Conservation (phyloP, 2,797 vertebrate genomes). For the Streptopelia turtur region DNA sequence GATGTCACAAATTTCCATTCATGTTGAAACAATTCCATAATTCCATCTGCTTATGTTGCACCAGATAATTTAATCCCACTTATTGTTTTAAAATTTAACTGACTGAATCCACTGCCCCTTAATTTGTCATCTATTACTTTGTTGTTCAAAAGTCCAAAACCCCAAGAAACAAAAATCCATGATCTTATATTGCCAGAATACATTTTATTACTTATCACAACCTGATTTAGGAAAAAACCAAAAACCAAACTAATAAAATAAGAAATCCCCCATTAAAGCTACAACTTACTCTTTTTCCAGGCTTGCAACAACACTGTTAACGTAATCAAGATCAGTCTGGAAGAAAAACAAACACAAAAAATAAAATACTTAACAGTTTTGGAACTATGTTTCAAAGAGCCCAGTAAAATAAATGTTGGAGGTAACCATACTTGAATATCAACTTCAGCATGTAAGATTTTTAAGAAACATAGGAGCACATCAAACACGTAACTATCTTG, state of each 20-base stretch:
- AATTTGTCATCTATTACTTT: not conserved
- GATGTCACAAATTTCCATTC: not conserved
- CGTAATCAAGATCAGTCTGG: constrained; percentile 93
- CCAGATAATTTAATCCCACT: constrained; percentile 12
- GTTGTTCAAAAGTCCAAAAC: not conserved
- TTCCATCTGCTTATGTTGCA: not conserved
- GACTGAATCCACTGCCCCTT: not conserved
- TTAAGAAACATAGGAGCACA: not conserved
- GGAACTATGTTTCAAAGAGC: not conserved
- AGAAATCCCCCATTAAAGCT: not conserved
- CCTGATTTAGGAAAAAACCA: not conserved
- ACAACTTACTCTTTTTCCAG: constrained; percentile 94
- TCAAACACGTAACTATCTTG: not conserved
- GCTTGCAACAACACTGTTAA: constrained; percentile 88
- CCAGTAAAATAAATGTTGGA: not conserved
- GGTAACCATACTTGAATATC: not conserved
- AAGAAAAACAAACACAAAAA: not conserved
- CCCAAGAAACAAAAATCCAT: not conserved
- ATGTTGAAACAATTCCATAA: constrained; percentile 12
- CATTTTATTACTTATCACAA: not conserved
- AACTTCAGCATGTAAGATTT: not conserved
- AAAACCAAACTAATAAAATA: not conserved
- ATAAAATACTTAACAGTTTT: not conserved
- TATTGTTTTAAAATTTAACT: constrained; percentile 4
- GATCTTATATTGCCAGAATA: not conserved